Percentiles rank a stretch among this genome's conserved stretches.
phyloP scores from a whole-genome alignment of 2,797 vertebrate genomes.

The Sandelia bainsii region DNA sequence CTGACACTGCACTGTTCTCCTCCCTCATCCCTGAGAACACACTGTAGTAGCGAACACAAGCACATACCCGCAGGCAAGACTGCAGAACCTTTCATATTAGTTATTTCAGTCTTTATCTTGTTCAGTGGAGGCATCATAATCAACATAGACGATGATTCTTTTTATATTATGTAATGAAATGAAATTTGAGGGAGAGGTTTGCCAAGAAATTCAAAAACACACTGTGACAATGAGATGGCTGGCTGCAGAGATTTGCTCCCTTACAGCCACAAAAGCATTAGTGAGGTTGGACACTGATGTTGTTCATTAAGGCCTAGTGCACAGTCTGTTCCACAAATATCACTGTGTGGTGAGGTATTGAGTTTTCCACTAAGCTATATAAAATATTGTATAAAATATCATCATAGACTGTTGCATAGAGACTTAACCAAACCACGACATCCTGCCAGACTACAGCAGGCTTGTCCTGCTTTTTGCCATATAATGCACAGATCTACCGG shows the following conservation, averaged over 20 bases:
- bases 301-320: conserved; percentile 5
- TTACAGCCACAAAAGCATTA: conserved; percentile 16
- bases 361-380: not conserved
- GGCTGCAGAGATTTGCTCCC: conserved; percentile 14
- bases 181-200: no score
- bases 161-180: no score
- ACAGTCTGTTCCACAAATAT: not conserved
- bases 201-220: no score
- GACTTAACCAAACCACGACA: not conserved
- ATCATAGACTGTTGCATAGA: not conserved
- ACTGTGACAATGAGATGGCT: not conserved
- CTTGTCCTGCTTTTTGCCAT: not conserved
- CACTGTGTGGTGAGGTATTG: conserved; percentile 5
- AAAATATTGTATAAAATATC: not conserved
- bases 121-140: no score
- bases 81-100: not conserved
- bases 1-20: not conserved
- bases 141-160: no score
- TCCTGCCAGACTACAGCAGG: not conserved
- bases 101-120: not conserved
- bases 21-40: not conserved
- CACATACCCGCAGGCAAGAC: not conserved
- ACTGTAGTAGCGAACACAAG: not conserved
- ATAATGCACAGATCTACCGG: no score
- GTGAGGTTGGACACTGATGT: conserved; percentile 8